phyloP scores from a whole-genome alignment of 2,113 vertebrate genomes.

The Callospermophilus lateralis region DNA sequence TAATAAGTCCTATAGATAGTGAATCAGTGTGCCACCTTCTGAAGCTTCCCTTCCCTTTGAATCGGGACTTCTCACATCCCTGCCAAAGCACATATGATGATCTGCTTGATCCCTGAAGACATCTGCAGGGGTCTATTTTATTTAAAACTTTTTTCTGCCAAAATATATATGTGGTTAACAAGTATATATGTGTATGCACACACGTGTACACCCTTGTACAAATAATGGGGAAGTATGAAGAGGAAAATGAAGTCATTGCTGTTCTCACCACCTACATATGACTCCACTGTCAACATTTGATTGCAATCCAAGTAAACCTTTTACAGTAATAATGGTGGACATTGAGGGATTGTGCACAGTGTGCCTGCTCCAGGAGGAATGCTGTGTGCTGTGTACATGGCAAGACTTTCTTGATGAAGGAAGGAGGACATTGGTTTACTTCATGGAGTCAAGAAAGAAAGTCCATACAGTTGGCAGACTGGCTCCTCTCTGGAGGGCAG shows the following conservation, averaged over 20 bases:
- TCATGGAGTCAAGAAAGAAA: background rate
- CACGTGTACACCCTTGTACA: background rate
- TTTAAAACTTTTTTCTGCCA: background rate
- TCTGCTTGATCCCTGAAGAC: background rate
- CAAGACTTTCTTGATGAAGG: background rate
- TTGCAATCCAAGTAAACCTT: background rate
- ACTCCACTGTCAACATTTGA: background rate
- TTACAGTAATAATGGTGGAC: background rate
- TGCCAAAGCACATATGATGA: background rate
- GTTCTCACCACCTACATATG: background rate
- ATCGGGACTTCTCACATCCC: background rate
- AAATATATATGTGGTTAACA: too few relatives aligned
- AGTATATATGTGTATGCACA: background rate
- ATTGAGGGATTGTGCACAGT: rapidly evolving
- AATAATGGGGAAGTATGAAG: background rate
- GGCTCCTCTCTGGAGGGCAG: background rate
- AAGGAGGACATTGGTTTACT: rapidly evolving
- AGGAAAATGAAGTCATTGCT: background rate
- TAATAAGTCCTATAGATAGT: background rate
- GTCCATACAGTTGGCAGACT: background rate
- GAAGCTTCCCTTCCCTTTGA: background rate
- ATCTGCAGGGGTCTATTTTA: background rate
- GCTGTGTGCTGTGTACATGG: rapidly evolving
- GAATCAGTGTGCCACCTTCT: background rate
- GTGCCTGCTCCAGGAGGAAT: rapidly evolving